Percentiles rank a stretch among this genome's conserved stretches.
These are phyloP conservation scores for Lynx canadensis DNA, from an alignment of 2,113 vertebrate genomes.

Conservation along the genomic window DNA sequence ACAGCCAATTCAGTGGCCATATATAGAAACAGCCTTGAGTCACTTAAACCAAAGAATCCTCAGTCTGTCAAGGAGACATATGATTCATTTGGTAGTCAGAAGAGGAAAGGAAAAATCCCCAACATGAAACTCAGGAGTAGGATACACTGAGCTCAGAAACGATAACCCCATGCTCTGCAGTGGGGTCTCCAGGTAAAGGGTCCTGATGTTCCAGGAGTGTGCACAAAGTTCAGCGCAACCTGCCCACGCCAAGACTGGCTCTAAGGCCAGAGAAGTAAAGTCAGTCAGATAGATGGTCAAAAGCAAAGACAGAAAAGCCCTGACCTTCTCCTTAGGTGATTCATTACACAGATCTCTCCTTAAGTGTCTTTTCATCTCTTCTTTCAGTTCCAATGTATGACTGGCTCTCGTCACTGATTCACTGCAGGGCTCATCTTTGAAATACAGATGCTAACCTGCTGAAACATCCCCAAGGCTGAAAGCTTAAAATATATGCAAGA, in stretches of 20 bases:
- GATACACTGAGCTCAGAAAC: slow-evolving; percentile 8
- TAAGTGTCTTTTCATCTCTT: background rate
- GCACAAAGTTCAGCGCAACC: background rate
- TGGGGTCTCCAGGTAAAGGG: background rate
- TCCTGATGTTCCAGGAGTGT: background rate
- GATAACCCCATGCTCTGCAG: background rate
- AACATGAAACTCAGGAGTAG: background rate
- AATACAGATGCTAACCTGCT: slow-evolving; percentile 54
- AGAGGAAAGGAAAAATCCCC: background rate
- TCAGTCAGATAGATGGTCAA: background rate
- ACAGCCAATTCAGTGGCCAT: background rate
- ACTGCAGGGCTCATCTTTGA: slow-evolving; percentile 32
- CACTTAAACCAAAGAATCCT: slow-evolving; percentile 28
- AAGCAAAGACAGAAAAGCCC: background rate
- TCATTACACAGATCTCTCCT: background rate
- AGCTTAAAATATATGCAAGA: slow-evolving; percentile 61
- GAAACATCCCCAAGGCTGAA: slow-evolving; percentile 55
- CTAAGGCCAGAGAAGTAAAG: background rate
- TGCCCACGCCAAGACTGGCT: background rate
- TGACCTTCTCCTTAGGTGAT: background rate
- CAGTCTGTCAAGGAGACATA: background rate
- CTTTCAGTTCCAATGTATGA: background rate
- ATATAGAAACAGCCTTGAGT: slow-evolving; percentile 7
- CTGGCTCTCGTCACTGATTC: slow-evolving; percentile 43
- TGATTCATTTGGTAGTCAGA: slow-evolving; percentile 44